These are phyloP conservation scores for Heteropelma amictum DNA, from an alignment of 2,888 invertebrate species.

Conservation along the genomic window DNA sequence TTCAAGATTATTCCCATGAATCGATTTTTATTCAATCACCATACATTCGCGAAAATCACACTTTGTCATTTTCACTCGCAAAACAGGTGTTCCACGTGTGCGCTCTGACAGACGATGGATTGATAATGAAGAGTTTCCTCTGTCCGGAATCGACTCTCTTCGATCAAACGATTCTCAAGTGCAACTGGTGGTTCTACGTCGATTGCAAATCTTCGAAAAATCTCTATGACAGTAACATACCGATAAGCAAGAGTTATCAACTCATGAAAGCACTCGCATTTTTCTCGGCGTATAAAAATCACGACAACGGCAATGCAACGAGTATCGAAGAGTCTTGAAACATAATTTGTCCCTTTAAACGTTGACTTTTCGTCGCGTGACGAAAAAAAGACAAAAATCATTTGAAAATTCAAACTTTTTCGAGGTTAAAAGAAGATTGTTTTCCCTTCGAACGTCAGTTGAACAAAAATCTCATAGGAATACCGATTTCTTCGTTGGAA, in stretches of 20 bases:
- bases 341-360: not conserved
- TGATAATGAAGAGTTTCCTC: slow-evolving; percentile 94
- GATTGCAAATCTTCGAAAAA: slow-evolving; percentile 90
- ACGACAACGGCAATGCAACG: slow-evolving; percentile 73
- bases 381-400: no score
- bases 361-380: not conserved
- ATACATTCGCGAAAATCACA: not conserved
- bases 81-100: slow-evolving; percentile 93
- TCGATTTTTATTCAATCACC: not conserved
- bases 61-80: slow-evolving; percentile 59
- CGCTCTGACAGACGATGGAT: slow-evolving; percentile 91
- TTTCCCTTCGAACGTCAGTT: not conserved
- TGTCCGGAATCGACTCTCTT: slow-evolving; percentile 95
- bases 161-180: slow-evolving; percentile 93
- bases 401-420: not conserved
- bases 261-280: slow-evolving; percentile 94
- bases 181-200: slow-evolving; percentile 97
- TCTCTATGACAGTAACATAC: slow-evolving; percentile 93
- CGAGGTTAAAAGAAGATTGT: slow-evolving; percentile 11
- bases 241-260: slow-evolving; percentile 94
- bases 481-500: no score
- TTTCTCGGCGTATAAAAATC: slow-evolving; percentile 90
- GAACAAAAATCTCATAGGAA: not conserved
- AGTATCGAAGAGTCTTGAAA: slow-evolving; percentile 44
- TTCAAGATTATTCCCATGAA: not conserved